Percentiles rank a stretch among this genome's conserved stretches.
These are phyloP conservation scores for Smutsia temminckii DNA, from an alignment of 2,797 vertebrate species.

Conservation along the genomic window DNA sequence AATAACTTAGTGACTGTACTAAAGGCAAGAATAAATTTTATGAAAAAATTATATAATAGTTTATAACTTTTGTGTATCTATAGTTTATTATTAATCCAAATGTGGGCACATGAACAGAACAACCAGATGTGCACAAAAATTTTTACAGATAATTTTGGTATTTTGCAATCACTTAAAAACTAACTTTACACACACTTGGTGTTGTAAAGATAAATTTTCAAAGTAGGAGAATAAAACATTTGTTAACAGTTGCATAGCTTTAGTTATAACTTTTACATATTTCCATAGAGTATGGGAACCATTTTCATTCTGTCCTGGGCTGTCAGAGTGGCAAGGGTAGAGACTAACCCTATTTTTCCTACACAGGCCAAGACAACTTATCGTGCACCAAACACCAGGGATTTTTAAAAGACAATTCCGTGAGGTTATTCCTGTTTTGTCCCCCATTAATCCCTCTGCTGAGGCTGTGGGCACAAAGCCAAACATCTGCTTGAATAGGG, in stretches of 20 bases:
- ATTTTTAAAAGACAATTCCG: not conserved
- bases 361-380: not conserved
- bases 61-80: not conserved
- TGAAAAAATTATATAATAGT: not conserved
- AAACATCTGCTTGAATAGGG: not conserved
- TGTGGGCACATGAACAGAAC: not conserved
- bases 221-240: not conserved
- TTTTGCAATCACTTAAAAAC: not conserved
- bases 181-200: not conserved
- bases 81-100: constrained; percentile 28
- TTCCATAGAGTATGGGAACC: not conserved
- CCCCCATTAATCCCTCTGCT: not conserved
- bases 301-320: not conserved
- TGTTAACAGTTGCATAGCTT: not conserved
- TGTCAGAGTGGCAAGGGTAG: not conserved
- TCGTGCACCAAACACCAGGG: not conserved
- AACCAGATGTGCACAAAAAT: not conserved
- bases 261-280: not conserved
- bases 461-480: not conserved
- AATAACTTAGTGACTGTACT: not conserved
- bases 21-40: not conserved
- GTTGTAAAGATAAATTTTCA: not conserved
- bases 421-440: not conserved
- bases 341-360: not conserved
- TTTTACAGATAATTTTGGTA: not conserved